phyloP scores from a whole-genome alignment of 2,113 vertebrate genomes.

The Xiphorhynchus elegans region DNA sequence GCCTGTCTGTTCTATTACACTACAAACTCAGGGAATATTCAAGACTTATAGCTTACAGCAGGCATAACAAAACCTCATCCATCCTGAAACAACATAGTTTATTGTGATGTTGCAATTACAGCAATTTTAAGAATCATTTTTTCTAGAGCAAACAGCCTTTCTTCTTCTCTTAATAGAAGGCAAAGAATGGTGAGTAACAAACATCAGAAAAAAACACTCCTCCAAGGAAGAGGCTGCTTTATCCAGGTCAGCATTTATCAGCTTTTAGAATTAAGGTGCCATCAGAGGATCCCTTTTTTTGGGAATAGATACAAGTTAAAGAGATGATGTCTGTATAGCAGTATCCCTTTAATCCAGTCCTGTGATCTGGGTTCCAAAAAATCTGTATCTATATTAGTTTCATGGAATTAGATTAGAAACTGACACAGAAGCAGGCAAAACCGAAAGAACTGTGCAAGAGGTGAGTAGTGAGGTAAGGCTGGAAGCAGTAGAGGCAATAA shows the following conservation, averaged over 20 bases:
- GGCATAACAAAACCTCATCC: not conserved
- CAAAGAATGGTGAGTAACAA: not conserved
- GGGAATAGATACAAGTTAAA: not conserved
- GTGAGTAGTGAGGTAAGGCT: not conserved
- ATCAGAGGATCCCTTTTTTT: not conserved
- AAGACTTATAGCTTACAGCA: not conserved
- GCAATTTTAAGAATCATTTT: not conserved
- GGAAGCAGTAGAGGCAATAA: not conserved
- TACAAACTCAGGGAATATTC: not conserved
- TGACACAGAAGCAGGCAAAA: not conserved
- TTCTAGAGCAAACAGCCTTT: not conserved
- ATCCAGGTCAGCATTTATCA: not conserved
- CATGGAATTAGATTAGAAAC: not conserved
- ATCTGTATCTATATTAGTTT: not conserved
- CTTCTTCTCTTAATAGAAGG: not conserved
- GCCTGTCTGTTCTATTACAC: not conserved
- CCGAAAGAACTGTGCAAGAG: not conserved
- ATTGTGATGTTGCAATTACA: not conserved
- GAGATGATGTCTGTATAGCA: not conserved
- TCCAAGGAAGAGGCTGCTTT: not conserved
- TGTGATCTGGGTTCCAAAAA: not conserved
- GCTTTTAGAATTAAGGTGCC: not conserved
- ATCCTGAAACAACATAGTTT: not conserved
- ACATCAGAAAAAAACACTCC: not conserved
- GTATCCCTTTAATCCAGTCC: not conserved